A percentile compares a stretch with the other conserved stretches of the same genome.
These are phyloP conservation scores for Intellagama lesueurii DNA, from an alignment of 2,797 vertebrate species.

Conservation along the genomic window DNA sequence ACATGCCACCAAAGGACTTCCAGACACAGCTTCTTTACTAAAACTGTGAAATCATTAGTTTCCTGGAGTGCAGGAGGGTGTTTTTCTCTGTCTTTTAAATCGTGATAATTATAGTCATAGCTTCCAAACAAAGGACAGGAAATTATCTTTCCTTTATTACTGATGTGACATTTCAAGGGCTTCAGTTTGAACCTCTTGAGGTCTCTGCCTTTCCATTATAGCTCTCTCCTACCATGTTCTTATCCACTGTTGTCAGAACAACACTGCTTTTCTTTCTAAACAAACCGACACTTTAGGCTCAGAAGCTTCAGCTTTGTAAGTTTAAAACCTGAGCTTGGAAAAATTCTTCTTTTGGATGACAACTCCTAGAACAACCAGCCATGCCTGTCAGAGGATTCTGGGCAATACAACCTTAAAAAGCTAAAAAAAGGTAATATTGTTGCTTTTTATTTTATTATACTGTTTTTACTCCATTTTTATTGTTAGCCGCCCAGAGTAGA, in stretches of 20 bases:
- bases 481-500: too few species aligned
- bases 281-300: background rate
- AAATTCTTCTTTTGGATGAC: too few species aligned
- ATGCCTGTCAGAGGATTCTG: too few species aligned
- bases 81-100: background rate
- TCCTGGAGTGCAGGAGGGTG: background rate
- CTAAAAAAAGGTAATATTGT: too few species aligned
- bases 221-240: background rate
- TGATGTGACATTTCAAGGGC: background rate
- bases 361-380: too few species aligned
- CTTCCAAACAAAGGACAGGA: background rate
- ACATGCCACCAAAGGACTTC: conserved; percentile 29
- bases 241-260: background rate
- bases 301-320: background rate
- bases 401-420: too few species aligned
- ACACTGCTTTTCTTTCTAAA: background rate
- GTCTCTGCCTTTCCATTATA: background rate
- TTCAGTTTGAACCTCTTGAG: rapidly evolving
- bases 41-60: background rate
- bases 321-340: background rate
- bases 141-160: background rate
- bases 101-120: conserved; percentile 5
- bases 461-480: too few species aligned
- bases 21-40: conserved; percentile 4
- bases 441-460: too few species aligned